phyloP scores from a whole-genome alignment of 2,113 vertebrate genomes.

The Reinhardtius hippoglossoides region DNA sequence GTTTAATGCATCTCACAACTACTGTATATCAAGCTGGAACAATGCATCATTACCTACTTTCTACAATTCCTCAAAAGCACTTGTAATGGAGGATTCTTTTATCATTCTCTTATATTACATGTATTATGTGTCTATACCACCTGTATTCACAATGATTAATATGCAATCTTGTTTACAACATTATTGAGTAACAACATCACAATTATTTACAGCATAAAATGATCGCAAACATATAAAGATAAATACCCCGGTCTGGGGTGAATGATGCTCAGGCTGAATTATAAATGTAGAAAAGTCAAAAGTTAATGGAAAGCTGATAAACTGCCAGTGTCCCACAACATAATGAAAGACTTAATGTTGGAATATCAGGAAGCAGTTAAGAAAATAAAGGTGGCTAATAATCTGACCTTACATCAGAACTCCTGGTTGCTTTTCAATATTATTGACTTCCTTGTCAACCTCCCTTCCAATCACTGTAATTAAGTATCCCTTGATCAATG shows the following conservation, averaged over 20 bases:
- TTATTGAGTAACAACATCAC: background rate
- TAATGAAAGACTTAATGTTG: conserved; percentile 41
- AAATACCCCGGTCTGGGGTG: background rate
- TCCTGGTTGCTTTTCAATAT: conserved; percentile 64
- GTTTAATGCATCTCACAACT: conserved; percentile 1
- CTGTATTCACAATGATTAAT: background rate
- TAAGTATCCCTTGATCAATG: conserved; percentile 50
- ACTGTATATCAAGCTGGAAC: conserved; percentile 5
- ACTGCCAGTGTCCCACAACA: conserved; percentile 38
- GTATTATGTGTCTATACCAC: background rate
- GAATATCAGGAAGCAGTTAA: conserved; percentile 60
- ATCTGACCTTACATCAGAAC: conserved; percentile 62
- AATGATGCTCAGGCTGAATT: conserved; percentile 8
- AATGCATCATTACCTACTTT: background rate
- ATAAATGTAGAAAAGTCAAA: conserved; percentile 43
- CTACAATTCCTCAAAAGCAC: background rate
- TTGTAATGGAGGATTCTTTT: conserved; percentile 2
- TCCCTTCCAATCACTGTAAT: conserved; percentile 53
- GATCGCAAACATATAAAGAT: conserved; percentile 18
- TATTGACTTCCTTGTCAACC: conserved; percentile 69
- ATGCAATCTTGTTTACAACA: background rate
- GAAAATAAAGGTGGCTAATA: conserved; percentile 52
- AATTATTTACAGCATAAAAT: conserved; percentile 13
- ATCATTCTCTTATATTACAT: background rate
- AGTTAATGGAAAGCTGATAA: conserved; percentile 50